A percentile compares a stretch with the other conserved stretches of the same genome.
phyloP scores from a whole-genome alignment of 2,797 vertebrate genomes.

The Hydrocynus forskahlii region DNA sequence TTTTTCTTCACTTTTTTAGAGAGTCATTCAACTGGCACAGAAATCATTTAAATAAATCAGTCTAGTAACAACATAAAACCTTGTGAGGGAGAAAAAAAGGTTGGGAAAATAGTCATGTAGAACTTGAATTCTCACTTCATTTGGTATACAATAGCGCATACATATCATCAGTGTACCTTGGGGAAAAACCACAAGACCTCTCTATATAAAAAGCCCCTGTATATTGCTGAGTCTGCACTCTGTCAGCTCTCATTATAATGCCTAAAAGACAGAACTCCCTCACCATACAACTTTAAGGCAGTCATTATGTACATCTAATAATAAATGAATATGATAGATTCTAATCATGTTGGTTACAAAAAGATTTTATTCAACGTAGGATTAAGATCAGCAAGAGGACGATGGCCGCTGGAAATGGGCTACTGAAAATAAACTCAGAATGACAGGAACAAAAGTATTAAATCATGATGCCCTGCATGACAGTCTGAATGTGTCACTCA shows the following conservation, averaged over 20 bases:
- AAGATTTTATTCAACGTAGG: background rate
- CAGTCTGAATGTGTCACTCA: conserved; percentile 38
- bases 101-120: too few species aligned
- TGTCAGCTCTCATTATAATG: background rate
- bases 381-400: background rate
- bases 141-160: background rate
- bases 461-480: conserved; percentile 24
- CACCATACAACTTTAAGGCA: too few species aligned
- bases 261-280: background rate
- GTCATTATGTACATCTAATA: background rate
- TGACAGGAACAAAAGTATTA: conserved; percentile 6
- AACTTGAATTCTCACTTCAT: too few species aligned
- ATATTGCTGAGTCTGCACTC: background rate
- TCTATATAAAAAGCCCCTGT: background rate
- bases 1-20: too few species aligned
- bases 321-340: background rate
- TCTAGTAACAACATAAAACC: too few species aligned
- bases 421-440: conserved; percentile 7
- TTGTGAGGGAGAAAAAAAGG: too few species aligned
- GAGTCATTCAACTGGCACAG: too few species aligned
- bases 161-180: background rate
- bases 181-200: background rate
- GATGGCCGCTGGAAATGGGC: background rate
- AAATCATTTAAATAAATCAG: too few species aligned
- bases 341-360: background rate